These are phyloP conservation scores for Allolobophora icterica DNA, from an alignment of 2,888 invertebrate genomes.

Conservation along the genomic window DNA sequence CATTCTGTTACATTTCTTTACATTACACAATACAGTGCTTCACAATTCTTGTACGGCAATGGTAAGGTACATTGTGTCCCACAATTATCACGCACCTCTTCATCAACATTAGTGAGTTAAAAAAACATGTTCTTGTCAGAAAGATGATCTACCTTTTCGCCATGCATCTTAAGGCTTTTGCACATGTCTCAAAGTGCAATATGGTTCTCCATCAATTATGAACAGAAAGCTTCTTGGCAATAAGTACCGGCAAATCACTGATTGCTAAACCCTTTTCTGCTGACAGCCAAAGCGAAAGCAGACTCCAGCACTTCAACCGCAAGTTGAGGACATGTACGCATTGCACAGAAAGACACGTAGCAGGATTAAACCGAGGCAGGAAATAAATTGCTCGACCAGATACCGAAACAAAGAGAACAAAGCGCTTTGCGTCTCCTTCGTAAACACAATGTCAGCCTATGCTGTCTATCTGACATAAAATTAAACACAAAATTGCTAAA, in stretches of 20 bases:
- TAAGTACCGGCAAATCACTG: not conserved
- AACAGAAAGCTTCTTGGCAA: not conserved
- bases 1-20: no score
- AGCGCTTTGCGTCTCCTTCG: not conserved
- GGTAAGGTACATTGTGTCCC: not conserved
- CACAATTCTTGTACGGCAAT: not conserved
- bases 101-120: not conserved
- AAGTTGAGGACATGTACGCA: not conserved
- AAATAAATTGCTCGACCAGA: not conserved
- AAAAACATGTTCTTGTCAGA: not conserved
- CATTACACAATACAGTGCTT: not conserved
- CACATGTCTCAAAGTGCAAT: not conserved
- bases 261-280: not conserved
- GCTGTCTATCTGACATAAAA: not conserved
- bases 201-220: not conserved
- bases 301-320: not conserved
- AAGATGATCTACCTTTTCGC: not conserved
- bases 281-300: not conserved
- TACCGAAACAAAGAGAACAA: no score
- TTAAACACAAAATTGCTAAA: not conserved
- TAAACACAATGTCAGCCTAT: not conserved
- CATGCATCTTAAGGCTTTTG: not conserved
- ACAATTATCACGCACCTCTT: not conserved
- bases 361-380: not conserved
- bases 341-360: not conserved